Percentiles rank a stretch among this genome's conserved stretches.
phyloP scores from a whole-genome alignment of 2,888 invertebrate species.

The Cylloceria caligata region DNA sequence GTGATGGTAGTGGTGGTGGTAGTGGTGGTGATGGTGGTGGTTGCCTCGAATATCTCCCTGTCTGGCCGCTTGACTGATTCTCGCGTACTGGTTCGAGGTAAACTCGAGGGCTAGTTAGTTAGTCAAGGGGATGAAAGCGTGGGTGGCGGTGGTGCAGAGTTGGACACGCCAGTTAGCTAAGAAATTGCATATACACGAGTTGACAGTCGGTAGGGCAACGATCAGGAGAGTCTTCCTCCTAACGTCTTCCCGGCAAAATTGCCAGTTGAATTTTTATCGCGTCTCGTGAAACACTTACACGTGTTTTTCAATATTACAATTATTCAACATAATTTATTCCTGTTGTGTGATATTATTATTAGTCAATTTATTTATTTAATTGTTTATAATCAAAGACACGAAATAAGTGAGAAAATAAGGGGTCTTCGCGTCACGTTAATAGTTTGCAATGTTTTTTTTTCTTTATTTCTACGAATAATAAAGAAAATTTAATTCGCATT shows the following conservation, averaged over 20 bases:
- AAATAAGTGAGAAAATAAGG: background rate
- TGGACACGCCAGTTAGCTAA: slow-evolving; percentile 35
- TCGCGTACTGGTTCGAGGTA: slow-evolving; percentile 36
- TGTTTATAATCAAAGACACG: background rate
- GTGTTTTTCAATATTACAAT: background rate
- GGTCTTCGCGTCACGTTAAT: background rate
- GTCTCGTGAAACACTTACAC: background rate
- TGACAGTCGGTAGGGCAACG: background rate
- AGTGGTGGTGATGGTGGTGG: slow-evolving; percentile 42
- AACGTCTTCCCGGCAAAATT: background rate
- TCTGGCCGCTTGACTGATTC: slow-evolving; percentile 29
- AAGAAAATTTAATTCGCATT: too few species aligned
- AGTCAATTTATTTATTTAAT: background rate
- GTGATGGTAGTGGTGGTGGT: slow-evolving; percentile 43
- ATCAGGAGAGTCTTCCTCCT: background rate
- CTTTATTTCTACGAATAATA: too few species aligned
- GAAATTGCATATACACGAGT: slow-evolving; percentile 3
- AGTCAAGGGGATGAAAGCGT: slow-evolving; percentile 69
- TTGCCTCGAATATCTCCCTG: slow-evolving; percentile 34
- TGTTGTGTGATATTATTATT: background rate
- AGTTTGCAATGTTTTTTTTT: too few species aligned
- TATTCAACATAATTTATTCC: background rate
- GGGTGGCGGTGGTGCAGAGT: slow-evolving; percentile 52
- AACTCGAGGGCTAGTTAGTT: slow-evolving; percentile 63
- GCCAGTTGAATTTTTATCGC: background rate